A percentile compares a stretch with the other conserved stretches of the same genome.
phyloP scores from a whole-genome alignment of 2,113 vertebrate genomes.

The Psittacara wagleri region DNA sequence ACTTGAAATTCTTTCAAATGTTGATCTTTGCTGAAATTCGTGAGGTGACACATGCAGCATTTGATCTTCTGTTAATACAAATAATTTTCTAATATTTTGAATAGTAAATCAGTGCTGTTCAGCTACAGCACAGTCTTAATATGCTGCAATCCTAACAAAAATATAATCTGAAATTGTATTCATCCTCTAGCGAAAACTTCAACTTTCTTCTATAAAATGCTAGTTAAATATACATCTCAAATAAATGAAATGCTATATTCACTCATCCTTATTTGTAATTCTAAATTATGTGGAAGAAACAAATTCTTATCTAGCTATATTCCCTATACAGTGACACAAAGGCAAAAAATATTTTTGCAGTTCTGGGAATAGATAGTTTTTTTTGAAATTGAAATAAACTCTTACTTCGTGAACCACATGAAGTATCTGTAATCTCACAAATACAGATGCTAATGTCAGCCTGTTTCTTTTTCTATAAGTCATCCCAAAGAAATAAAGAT shows the following conservation, averaged over 20 bases:
- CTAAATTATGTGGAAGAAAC: background rate
- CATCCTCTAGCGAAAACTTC: background rate
- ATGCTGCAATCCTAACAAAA: background rate
- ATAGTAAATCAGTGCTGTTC: background rate
- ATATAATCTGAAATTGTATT: background rate
- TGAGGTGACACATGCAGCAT: background rate
- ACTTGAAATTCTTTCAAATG: background rate
- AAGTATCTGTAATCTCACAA: background rate
- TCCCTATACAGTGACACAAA: background rate
- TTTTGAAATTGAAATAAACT: background rate
- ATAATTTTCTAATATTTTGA: background rate
- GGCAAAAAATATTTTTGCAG: background rate
- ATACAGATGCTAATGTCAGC: background rate
- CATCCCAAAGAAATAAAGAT: background rate
- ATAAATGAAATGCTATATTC: background rate
- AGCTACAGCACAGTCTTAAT: background rate
- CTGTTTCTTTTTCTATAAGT: background rate
- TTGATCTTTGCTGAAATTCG: background rate
- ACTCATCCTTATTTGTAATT: background rate
- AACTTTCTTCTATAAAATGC: background rate
- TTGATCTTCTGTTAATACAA: background rate
- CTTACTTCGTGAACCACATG: background rate
- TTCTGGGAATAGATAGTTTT: background rate
- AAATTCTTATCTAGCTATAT: background rate
- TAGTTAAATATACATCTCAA: background rate